These are phyloP conservation scores for Vimba vimba DNA, from an alignment of 2,113 vertebrate genomes.

Conservation along the genomic window DNA sequence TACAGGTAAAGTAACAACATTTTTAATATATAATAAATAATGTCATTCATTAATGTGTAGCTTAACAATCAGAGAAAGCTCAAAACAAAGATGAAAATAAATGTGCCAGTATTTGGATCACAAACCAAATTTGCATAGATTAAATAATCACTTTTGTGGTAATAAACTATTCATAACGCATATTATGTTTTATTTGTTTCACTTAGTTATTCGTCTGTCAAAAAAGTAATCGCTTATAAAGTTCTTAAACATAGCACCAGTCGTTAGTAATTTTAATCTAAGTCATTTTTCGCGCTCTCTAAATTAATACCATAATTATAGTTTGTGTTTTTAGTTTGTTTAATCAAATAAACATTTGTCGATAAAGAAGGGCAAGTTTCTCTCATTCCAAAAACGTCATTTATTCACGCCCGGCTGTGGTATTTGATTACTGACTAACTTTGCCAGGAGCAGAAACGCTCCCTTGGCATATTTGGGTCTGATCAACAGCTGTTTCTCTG, in stretches of 20 bases:
- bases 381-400: background rate
- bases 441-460: constrained; percentile 41
- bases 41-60: background rate
- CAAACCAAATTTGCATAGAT: background rate
- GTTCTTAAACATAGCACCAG: background rate
- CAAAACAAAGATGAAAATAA: background rate
- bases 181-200: background rate
- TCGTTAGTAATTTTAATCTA: background rate
- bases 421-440: constrained; percentile 52
- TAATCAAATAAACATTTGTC: background rate
- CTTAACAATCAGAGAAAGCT: background rate
- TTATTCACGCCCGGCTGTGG: constrained; percentile 38
- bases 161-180: background rate
- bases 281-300: background rate
- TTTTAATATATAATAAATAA: background rate
- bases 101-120: background rate
- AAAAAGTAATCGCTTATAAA: background rate
- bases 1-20: background rate
- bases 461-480: constrained; percentile 41
- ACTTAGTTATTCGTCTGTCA: background rate
- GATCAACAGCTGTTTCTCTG: constrained; percentile 40
- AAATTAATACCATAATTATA: background rate
- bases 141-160: background rate
- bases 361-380: background rate
- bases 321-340: background rate